Evolutionary conservation across 2,888 invertebrate genomes (phyloP).

Genomic region (Pediacus dermestoides): DNA sequence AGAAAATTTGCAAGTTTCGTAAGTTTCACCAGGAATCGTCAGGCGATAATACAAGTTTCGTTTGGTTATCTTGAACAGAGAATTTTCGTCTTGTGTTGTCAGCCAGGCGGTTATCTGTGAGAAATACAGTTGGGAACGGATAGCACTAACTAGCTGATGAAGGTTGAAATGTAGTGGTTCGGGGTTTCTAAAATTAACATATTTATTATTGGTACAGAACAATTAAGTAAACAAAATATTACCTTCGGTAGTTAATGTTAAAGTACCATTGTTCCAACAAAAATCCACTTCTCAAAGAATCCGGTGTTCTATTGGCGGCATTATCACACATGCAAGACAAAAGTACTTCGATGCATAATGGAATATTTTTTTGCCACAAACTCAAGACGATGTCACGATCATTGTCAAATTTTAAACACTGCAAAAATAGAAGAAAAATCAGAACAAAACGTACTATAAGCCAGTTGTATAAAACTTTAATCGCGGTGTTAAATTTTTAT

Average conservation of each 20-base stretch:
- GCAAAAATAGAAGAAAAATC: constrained; percentile 31
- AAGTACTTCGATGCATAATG: constrained; percentile 77
- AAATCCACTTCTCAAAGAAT: constrained; percentile 51
- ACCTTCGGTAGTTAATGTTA: constrained; percentile 61
- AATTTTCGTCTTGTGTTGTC: constrained; percentile 45
- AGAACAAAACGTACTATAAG: too few species aligned
- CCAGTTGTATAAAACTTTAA: too few species aligned
- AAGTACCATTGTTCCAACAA: constrained; percentile 83
- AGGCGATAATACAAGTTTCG: constrained; percentile 51
- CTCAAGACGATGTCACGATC: constrained; percentile 57
- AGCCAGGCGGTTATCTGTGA: constrained; percentile 96
- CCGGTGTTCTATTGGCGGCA: constrained; percentile 39
- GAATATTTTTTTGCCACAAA: constrained; percentile 67
- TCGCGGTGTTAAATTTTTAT: too few species aligned
- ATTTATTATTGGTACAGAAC: too few species aligned
- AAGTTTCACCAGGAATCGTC: constrained; percentile 67
- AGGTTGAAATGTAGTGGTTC: constrained; percentile 53
- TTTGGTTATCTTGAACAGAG: constrained; percentile 34
- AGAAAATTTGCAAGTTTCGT: constrained; percentile 56
- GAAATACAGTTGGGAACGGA: constrained; percentile 92
- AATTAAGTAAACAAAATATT: constrained; percentile 18
- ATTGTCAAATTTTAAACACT: constrained; percentile 57
- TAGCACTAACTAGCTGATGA: constrained; percentile 84
- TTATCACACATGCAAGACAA: constrained; percentile 65
- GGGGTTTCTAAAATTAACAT: constrained; percentile 51